Base-by-base conservation (phyloP, 2,797 vertebrate genomes). In the Onychomys arenicola region DNA sequence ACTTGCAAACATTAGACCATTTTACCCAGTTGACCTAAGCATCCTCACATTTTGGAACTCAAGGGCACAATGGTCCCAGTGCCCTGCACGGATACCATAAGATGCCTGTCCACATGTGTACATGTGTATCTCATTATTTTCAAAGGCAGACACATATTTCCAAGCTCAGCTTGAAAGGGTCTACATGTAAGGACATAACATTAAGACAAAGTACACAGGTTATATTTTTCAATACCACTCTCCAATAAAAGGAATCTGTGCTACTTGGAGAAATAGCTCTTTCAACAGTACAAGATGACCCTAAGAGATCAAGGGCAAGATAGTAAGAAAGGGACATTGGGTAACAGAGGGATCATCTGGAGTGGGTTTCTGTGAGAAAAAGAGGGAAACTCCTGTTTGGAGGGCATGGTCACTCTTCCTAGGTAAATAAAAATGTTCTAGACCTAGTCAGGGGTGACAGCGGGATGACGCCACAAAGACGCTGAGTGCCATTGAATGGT, bases 171-270 rank as follows among this genome's bases (percentile, higher is more conserved):
- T 9, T 91, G 4, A 80, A 76, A 73, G 7, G 52, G 9, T n/a
- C 6, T 52, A 94, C 25, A 91, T 69, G 12, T 67, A 65, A 84
- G 86, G 23, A 52, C 4, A 69, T 14, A 40, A 32, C 40, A 75
- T 84, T 43, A 89, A 96, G 23, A 93, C 1, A 11, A 25, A 93
- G 34, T 16, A 43, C 3, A 11, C 37, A 63, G 6, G 67, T 65
- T 29, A 8, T 59, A 19, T 59, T 59, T 93, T 86, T 69, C 89
- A 94, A 91, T 17, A 65, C 19, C 25, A 94, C 57, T 93, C 34
- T 83, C 23, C 49, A 92, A 10, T 29, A 73, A 91, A 96, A 86
- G 43, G 10, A 91, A 82, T 6, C 29, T 81, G 5, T 5, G 4
- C 5, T 94, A 67, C 63, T 67, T 89, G 43, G 43, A 93, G 12